These are phyloP conservation scores for Chromobotia macracanthus DNA, from an alignment of 2,797 vertebrate genomes.

Conservation along the genomic window DNA sequence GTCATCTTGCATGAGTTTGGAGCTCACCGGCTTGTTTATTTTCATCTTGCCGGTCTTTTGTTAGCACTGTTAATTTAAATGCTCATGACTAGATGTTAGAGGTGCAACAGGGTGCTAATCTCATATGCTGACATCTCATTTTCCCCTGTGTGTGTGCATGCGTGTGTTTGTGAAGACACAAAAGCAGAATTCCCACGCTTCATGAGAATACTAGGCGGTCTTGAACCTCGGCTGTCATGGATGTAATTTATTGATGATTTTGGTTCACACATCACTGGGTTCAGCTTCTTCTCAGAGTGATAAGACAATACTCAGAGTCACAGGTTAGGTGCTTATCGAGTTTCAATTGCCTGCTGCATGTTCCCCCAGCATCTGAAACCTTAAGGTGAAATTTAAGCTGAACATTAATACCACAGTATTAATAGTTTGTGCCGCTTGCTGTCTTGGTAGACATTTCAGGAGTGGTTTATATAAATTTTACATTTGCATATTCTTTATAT, in stretches of 20 bases:
- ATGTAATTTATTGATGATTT: slow-evolving; percentile 51
- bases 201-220: slow-evolving; percentile 39
- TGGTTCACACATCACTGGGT: slow-evolving; percentile 51
- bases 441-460: neutral
- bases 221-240: slow-evolving; percentile 42
- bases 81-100: neutral
- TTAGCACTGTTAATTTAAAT: neutral
- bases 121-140: neutral
- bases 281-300: slow-evolving; percentile 34
- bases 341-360: slow-evolving; percentile 36
- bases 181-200: slow-evolving; percentile 59
- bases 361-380: neutral
- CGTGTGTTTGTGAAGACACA: slow-evolving; percentile 25
- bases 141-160: slow-evolving; percentile 25
- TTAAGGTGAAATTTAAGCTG: neutral
- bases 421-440: neutral
- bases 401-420: neutral
- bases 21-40: slow-evolving; percentile 1
- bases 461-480: neutral
- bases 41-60: neutral
- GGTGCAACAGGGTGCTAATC: slow-evolving; percentile 16
- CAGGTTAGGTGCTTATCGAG: slow-evolving; percentile 35
- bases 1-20: neutral
- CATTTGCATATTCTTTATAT: neutral
- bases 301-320: slow-evolving; percentile 47